Conservation (phyloP, 2,888 invertebrate species). For the Agonopterix subpropinquella region DNA sequence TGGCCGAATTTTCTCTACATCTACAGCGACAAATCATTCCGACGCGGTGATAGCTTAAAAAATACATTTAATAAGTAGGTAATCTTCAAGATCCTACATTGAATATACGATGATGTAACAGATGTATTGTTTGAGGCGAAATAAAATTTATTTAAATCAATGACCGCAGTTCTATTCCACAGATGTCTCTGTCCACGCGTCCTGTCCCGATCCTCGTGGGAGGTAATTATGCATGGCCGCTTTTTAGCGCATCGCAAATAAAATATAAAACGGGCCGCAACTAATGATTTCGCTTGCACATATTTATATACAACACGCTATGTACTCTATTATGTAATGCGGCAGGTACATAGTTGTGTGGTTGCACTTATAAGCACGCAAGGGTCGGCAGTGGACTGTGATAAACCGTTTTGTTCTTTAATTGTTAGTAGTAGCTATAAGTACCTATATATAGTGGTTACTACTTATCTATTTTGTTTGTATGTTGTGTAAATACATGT, state of each 20-base stretch:
- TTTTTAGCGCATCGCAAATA: conserved; percentile 70
- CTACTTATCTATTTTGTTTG: no score
- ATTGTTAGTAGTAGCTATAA: no score
- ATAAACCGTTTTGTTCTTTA: neutral
- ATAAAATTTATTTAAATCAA: no score
- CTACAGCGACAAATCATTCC: no score
- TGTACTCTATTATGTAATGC: neutral
- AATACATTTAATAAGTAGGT: no score
- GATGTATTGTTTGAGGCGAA: no score
- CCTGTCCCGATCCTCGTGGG: conserved; percentile 53
- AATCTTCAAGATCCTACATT: no score
- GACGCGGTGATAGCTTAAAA: no score
- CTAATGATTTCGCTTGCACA: conserved; percentile 56
- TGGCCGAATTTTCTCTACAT: no score
- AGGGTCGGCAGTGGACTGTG: conserved; percentile 1
- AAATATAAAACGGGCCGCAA: conserved; percentile 65
- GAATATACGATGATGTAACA: no score
- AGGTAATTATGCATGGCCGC: conserved; percentile 74
- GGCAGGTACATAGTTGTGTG: conserved; percentile 3
- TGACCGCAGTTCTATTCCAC: conserved; percentile 22
- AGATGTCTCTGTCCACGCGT: conserved; percentile 26
- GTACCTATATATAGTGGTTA: no score
- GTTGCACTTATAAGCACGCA: neutral
- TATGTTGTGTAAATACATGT: no score
- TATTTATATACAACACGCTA: conserved; percentile 11